A percentile compares a stretch with the other conserved stretches of the same genome.
Conservation (phyloP, 1,140 invertebrate species). For the Drosophila ercepeae region DNA sequence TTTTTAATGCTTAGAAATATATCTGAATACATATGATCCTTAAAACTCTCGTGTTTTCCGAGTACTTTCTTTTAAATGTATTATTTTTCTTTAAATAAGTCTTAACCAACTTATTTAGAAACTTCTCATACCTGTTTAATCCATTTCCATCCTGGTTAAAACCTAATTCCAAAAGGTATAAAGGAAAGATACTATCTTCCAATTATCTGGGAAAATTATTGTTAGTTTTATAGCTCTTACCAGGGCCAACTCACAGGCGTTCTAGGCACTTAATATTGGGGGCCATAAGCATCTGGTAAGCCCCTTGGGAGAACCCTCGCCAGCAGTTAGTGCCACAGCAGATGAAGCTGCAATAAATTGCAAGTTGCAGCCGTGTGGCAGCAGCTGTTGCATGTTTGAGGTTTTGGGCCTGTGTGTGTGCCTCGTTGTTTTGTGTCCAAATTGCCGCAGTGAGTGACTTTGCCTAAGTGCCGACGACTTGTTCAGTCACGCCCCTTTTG, state of each 20-base stretch:
- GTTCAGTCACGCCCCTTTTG: neutral
- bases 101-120: too few relatives aligned
- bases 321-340: conserved; percentile 32
- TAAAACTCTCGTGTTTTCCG: too few relatives aligned
- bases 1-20: too few relatives aligned
- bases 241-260: neutral
- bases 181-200: neutral
- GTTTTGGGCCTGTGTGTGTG: conserved; percentile 18
- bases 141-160: neutral
- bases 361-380: conserved; percentile 52
- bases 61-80: too few relatives aligned
- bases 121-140: too few relatives aligned
- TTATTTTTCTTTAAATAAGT: too few relatives aligned
- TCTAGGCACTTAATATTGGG: neutral
- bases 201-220: neutral
- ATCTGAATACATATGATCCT: too few relatives aligned
- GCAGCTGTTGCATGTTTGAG: conserved; percentile 68
- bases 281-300: conserved; percentile 7
- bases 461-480: conserved; percentile 43
- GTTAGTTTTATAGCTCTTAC: conserved; percentile 1
- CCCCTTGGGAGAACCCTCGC: neutral
- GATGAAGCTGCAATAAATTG: conserved; percentile 67
- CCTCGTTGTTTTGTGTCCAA: conserved; percentile 35
- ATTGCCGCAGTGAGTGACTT: conserved; percentile 59
- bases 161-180: neutral